Evolutionary conservation across 2,113 vertebrate genomes (phyloP).

Genomic region (Chaetura pelagica): DNA sequence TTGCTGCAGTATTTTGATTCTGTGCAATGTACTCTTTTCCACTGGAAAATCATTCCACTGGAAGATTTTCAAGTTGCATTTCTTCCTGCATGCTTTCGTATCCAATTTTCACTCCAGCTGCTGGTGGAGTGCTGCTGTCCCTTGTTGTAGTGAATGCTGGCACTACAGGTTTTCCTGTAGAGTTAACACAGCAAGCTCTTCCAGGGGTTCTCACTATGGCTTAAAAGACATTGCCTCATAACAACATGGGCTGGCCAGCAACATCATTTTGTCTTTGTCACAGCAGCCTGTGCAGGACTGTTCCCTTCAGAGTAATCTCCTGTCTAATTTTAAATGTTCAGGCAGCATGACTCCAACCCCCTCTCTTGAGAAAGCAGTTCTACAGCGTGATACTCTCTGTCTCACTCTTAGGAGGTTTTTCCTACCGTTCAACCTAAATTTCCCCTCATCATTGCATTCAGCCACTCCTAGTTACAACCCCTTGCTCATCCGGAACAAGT

Average conservation of each 20-base stretch:
- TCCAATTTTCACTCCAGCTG: slow-evolving; percentile 54
- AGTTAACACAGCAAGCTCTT: background rate
- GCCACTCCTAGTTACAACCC: background rate
- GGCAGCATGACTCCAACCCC: background rate
- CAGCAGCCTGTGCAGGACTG: fast-evolving
- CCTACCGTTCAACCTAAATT: background rate
- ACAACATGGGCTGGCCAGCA: fast-evolving
- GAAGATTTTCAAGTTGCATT: slow-evolving; percentile 38
- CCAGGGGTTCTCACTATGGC: background rate
- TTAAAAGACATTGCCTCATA: background rate
- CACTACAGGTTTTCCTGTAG: background rate
- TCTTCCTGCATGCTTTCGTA: background rate
- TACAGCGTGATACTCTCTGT: background rate
- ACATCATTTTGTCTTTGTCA: background rate
- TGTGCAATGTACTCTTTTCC: background rate
- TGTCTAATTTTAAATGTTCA: background rate
- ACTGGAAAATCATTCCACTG: slow-evolving; percentile 34
- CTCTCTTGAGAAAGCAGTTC: background rate
- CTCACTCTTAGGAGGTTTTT: background rate
- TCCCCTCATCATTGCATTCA: background rate
- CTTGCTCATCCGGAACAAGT: background rate
- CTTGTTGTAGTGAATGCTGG: background rate
- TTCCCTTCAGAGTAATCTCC: background rate
- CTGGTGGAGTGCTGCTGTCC: background rate
- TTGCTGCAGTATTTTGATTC: background rate